phyloP scores from a whole-genome alignment of 1,140 invertebrate genomes.

The Sycophila sp. region DNA sequence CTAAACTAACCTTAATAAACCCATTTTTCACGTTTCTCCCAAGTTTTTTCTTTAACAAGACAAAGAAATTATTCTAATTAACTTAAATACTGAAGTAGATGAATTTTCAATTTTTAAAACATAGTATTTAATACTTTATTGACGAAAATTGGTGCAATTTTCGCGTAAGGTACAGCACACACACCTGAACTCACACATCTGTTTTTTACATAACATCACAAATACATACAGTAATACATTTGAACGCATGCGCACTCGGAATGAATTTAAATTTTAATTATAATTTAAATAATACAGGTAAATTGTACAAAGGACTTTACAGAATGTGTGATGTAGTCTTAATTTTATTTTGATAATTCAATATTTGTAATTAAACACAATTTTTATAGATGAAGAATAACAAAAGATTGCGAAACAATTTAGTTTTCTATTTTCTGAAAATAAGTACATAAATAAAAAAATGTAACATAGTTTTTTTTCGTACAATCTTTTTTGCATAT shows the following conservation, averaged over 20 bases:
- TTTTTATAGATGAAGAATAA: neutral
- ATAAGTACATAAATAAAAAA: slow-evolving; percentile 20
- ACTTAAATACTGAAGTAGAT: slow-evolving; percentile 32
- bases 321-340: too few relatives aligned
- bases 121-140: neutral
- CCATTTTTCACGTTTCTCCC: neutral
- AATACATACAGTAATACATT: too few relatives aligned
- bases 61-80: neutral
- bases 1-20: neutral
- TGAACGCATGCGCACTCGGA: too few relatives aligned
- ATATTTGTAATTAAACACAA: neutral
- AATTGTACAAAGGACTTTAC: too few relatives aligned
- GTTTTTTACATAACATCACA: too few relatives aligned
- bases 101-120: slow-evolving; percentile 22
- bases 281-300: too few relatives aligned
- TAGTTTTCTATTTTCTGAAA: neutral
- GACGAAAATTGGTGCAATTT: too few relatives aligned
- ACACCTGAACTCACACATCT: too few relatives aligned
- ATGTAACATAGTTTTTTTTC: neutral
- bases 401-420: neutral
- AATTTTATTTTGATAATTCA: neutral
- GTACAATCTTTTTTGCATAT: neutral
- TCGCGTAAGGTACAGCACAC: too few relatives aligned
- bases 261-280: too few relatives aligned
- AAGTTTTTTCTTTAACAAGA: neutral